Evolutionary conservation across 2,113 vertebrate species (phyloP), one percentile per base, ranked within the genome.

Genomic region (Heptranchias perlo): DNA sequence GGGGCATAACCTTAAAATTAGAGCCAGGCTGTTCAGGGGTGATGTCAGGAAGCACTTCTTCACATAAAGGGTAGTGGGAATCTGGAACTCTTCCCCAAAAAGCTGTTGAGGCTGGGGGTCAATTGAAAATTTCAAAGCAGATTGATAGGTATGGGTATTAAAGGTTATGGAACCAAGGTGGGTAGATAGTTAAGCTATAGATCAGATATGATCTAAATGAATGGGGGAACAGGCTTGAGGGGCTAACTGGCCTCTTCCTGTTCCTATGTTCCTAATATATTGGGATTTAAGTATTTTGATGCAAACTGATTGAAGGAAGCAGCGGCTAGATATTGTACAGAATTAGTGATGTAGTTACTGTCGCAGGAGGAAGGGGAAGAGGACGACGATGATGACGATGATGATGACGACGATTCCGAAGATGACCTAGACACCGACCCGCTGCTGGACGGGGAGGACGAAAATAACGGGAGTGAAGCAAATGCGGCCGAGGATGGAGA

Each of bases 371-470:
- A 98, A 8, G 99, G 99, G 94, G 99, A 98, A 91, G 98, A 98
- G 61, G 98, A 98, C 78, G 98, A 99, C 0, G 99, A 99, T 0
- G 99, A 99, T 69, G 98, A 99, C 0, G 98, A 99, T 8, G 98
- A 99, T 0, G 98, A 99, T 25, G 99, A 99, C 13, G 99, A 99
- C 0, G 99, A 99, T 23, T 98, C 98, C 11, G 99, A 99, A 0
- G 99, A 99, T 82, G 99, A 99, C 31, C 97, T 99, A 0, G 99
- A 99, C 96, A 99, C 99, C 0, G 99, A 99, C 97, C 99, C 99
- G 73, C 97, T 99, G 96, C 97, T 99, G 87, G 98, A 98, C 82
- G 98, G 98, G 0, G 99, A 99, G 96, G 96, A 99, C 49, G 99
- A 99, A n/a, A 98, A 99, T 96, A 98, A 98, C 0, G 98, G 98